Conservation (phyloP, 1,140 invertebrate genomes). For the Micrasema longulum region DNA sequence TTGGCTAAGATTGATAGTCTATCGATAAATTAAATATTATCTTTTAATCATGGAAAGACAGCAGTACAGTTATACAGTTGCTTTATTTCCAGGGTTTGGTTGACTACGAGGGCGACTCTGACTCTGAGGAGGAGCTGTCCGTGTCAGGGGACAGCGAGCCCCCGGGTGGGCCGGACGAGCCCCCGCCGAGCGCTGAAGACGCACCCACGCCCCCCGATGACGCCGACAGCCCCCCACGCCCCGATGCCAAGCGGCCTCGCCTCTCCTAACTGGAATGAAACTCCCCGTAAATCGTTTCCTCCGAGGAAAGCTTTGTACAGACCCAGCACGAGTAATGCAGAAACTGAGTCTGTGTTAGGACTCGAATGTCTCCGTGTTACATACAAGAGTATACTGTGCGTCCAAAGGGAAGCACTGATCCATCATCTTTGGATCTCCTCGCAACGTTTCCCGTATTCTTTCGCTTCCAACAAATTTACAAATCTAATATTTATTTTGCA, state of each 20-base stretch:
- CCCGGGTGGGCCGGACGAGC: conserved; percentile 4
- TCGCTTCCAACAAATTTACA: too few species aligned
- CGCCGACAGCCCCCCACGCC: conserved; percentile 52
- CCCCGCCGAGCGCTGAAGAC: background rate
- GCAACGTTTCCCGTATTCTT: too few species aligned
- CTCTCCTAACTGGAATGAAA: conserved; percentile 58
- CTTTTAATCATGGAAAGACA: background rate
- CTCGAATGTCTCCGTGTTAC: too few species aligned
- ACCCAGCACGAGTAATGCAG: background rate
- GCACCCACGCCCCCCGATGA: background rate
- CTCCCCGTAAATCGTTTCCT: background rate
- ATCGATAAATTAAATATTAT: background rate
- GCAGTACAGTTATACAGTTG: too few species aligned
- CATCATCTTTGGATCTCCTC: too few species aligned
- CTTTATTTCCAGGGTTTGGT: conserved; percentile 82
- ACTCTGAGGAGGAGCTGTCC: conserved; percentile 89
- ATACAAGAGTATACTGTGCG: too few species aligned
- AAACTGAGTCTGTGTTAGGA: background rate
- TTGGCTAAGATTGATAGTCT: too few species aligned
- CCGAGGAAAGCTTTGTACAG: background rate
- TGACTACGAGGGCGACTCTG: conserved; percentile 95
- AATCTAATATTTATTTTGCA: too few species aligned
- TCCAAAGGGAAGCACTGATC: too few species aligned
- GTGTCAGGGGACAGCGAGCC: conserved; percentile 24
- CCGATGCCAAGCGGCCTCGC: conserved; percentile 62